Evolutionary conservation across 2,113 vertebrate species (phyloP).

Genomic region (Butorides virescens): DNA sequence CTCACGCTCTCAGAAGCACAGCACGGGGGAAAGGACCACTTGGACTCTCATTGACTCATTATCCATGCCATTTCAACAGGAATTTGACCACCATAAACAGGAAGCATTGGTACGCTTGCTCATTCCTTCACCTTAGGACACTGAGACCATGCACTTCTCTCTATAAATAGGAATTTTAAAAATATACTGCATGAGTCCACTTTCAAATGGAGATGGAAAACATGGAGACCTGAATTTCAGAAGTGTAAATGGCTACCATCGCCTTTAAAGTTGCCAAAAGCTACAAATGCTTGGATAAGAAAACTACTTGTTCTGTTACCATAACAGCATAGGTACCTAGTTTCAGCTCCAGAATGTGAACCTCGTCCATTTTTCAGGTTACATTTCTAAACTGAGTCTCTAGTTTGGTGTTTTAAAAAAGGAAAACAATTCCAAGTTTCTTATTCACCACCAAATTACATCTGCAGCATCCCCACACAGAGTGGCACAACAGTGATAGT

Average conservation of each 20-base stretch:
- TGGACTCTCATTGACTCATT: neutral
- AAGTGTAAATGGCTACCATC: neutral
- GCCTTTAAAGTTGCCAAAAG: neutral
- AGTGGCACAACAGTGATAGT: neutral
- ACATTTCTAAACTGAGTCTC: neutral
- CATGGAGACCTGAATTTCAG: neutral
- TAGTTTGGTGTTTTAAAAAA: neutral
- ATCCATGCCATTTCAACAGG: neutral
- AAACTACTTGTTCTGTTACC: neutral
- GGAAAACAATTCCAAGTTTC: neutral
- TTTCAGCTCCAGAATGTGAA: neutral
- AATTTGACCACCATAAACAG: neutral
- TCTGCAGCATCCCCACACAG: neutral
- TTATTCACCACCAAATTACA: neutral
- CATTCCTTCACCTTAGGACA: neutral
- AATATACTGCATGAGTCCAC: neutral
- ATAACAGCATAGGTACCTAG: neutral
- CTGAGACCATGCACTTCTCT: neutral
- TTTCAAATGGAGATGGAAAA: neutral
- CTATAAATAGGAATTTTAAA: neutral
- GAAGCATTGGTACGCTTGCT: neutral
- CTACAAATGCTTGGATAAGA: neutral
- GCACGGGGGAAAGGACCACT: neutral
- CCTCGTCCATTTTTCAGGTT: neutral
- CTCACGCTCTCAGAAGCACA: rapidly evolving